phyloP scores from a whole-genome alignment of 1,140 invertebrate genomes.

The Diachasmimorpha longicaudata region DNA sequence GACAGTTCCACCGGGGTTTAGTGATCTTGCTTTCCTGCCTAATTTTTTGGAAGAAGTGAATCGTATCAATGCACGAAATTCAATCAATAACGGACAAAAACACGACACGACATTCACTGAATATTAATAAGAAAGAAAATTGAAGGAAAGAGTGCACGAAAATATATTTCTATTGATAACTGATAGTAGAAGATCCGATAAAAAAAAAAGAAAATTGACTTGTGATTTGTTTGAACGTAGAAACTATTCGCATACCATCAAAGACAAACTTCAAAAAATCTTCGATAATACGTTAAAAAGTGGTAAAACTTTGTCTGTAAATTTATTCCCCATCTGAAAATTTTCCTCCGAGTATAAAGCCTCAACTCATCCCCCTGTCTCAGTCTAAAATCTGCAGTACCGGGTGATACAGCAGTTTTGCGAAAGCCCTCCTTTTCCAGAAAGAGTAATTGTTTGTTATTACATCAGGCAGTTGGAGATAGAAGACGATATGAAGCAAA shows the following conservation, averaged over 20 bases:
- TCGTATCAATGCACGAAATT: too few species aligned
- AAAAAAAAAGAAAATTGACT: too few species aligned
- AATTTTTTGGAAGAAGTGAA: too few species aligned
- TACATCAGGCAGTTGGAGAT: neutral
- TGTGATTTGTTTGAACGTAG: too few species aligned
- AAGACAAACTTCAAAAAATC: neutral
- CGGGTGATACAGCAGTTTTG: neutral
- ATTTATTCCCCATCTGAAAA: neutral
- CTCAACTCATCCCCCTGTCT: neutral
- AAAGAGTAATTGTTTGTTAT: conserved; percentile 11
- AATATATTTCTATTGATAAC: too few species aligned
- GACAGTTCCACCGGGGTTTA: neutral
- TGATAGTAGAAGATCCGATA: too few species aligned
- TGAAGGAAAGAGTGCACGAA: too few species aligned
- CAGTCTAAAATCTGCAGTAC: neutral
- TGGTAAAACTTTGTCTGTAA: neutral
- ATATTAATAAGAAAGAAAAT: too few species aligned
- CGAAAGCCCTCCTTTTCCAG: neutral
- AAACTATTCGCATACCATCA: too few species aligned
- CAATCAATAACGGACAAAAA: too few species aligned
- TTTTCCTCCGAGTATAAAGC: neutral
- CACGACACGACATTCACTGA: too few species aligned
- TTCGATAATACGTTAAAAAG: neutral
- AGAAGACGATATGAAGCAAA: conserved; percentile 7
- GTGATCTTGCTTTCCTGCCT: too few species aligned